Evolutionary conservation across 2,113 vertebrate species (phyloP).

Genomic region (Centropristis striata): DNA sequence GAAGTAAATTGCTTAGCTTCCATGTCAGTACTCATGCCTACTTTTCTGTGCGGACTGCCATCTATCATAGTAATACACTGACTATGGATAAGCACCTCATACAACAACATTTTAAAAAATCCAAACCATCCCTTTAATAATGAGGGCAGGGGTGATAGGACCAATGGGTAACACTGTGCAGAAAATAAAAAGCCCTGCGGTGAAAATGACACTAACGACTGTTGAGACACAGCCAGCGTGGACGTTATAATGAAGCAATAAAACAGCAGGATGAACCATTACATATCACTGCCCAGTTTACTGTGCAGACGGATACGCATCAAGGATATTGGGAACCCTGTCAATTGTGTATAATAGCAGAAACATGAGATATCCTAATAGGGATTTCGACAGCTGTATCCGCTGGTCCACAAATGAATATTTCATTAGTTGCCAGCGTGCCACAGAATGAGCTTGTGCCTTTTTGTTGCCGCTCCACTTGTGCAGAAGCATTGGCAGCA

Average conservation of each 20-base stretch:
- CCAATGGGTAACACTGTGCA: not conserved
- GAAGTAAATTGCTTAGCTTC: no score
- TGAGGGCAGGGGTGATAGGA: not conserved
- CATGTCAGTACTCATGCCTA: no score
- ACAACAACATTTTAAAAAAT: no score
- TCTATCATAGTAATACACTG: no score
- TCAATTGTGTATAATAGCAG: constrained; percentile 4
- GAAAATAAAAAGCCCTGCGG: not conserved
- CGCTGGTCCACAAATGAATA: constrained; percentile 1
- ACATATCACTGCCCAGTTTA: constrained; percentile 9
- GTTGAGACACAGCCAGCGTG: constrained; percentile 5
- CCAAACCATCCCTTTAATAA: not conserved
- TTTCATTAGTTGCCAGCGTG: constrained; percentile 51
- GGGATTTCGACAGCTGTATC: constrained; percentile 11
- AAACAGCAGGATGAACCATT: constrained; percentile 15
- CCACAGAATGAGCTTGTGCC: constrained; percentile 71
- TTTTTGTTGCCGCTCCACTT: constrained; percentile 48
- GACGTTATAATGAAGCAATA: constrained; percentile 29
- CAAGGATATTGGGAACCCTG: not conserved
- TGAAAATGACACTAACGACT: constrained; percentile 11
- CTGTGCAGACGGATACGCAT: not conserved
- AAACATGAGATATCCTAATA: constrained; percentile 13
- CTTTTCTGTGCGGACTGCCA: no score
- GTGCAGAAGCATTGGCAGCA: constrained; percentile 64
- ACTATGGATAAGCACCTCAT: no score